phyloP scores from a whole-genome alignment of 2,113 vertebrate genomes.

The Morone saxatilis region DNA sequence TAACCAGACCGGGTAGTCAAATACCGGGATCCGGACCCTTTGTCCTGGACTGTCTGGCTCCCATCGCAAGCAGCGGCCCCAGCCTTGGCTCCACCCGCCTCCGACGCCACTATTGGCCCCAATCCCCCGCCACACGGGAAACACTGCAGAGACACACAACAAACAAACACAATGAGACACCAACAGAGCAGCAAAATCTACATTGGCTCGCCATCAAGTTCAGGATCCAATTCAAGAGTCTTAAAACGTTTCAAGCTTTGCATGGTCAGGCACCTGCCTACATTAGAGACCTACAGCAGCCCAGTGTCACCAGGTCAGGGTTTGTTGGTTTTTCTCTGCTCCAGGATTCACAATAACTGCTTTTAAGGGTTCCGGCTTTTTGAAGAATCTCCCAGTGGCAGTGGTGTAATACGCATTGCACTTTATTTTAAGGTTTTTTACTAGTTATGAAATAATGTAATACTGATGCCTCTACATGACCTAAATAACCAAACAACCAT shows the following conservation, averaged over 20 bases:
- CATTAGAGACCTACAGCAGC: not conserved
- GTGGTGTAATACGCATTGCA: not conserved
- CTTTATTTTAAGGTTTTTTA: no score
- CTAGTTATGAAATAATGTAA: no score
- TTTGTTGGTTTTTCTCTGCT: not conserved
- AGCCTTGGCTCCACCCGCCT: conserved; percentile 78
- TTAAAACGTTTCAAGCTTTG: not conserved
- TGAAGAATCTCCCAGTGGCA: not conserved
- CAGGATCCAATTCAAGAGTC: not conserved
- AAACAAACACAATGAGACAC: not conserved
- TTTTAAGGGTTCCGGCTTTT: not conserved
- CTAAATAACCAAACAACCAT: no score
- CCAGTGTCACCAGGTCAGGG: not conserved
- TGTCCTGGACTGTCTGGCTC: conserved; percentile 53
- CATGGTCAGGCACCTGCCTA: not conserved
- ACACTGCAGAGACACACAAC: conserved; percentile 70
- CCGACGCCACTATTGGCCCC: conserved; percentile 48
- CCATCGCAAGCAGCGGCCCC: conserved; percentile 78
- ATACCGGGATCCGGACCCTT: conserved; percentile 54
- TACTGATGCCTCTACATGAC: no score
- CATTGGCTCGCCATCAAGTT: no score
- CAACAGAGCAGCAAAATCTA: not conserved
- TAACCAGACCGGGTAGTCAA: conserved; percentile 82
- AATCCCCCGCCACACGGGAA: conserved; percentile 82
- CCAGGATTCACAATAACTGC: not conserved